These are phyloP conservation scores for Zophobas atratus DNA, from an alignment of 1,140 invertebrate genomes.

Conservation along the genomic window DNA sequence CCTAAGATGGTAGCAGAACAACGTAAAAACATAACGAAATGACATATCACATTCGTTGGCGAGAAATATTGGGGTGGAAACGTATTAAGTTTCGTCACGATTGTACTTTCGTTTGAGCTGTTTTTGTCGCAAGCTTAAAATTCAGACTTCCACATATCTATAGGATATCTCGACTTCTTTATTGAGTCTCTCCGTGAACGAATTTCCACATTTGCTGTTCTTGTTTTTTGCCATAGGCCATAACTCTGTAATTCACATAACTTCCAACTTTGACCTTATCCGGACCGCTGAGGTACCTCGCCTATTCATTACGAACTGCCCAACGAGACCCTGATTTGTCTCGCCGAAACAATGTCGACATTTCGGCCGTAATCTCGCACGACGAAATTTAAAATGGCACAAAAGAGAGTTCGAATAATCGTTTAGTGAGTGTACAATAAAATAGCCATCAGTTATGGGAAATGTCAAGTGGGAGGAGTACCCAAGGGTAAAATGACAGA, in stretches of 20 bases:
- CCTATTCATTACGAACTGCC: neutral
- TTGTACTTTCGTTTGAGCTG: slow-evolving; percentile 46
- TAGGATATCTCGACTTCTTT: slow-evolving; percentile 43
- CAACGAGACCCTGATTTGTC: neutral
- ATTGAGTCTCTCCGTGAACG: slow-evolving; percentile 41
- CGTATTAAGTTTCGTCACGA: slow-evolving; percentile 51
- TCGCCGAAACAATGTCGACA: slow-evolving; percentile 8
- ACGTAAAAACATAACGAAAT: slow-evolving; percentile 48
- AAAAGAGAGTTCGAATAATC: neutral
- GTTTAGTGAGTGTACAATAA: slow-evolving; percentile 25
- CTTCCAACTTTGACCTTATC: neutral
- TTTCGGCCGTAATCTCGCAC: neutral
- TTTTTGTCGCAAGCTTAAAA: slow-evolving; percentile 49
- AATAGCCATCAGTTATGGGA: slow-evolving; percentile 35
- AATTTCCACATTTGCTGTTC: slow-evolving; percentile 35
- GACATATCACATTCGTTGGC: slow-evolving; percentile 46
- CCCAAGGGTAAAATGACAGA: slow-evolving; percentile 32
- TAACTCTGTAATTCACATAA: neutral
- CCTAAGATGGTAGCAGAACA: slow-evolving; percentile 35
- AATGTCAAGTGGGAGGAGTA: slow-evolving; percentile 23
- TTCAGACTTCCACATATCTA: slow-evolving; percentile 43
- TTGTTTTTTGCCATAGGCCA: slow-evolving; percentile 1
- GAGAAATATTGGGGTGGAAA: slow-evolving; percentile 49
- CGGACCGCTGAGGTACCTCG: neutral
- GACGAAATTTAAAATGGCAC: neutral